A percentile compares a stretch with the other conserved stretches of the same genome.
These are phyloP conservation scores for Ephestia elutella DNA, from an alignment of 1,140 invertebrate species.

Conservation along the genomic window DNA sequence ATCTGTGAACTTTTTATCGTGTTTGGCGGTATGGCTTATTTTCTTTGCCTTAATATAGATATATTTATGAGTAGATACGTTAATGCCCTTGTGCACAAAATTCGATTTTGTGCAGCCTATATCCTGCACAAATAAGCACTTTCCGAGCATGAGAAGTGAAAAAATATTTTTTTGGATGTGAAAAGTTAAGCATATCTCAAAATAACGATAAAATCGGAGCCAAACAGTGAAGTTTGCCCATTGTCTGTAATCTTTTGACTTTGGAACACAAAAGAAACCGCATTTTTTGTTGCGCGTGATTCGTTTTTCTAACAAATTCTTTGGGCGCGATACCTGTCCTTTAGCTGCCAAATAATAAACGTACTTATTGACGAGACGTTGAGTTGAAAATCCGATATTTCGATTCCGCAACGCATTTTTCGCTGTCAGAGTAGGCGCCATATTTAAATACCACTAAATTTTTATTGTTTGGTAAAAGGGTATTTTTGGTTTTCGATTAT, in stretches of 20 bases:
- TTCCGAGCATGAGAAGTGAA: no score
- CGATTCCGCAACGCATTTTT: conserved; percentile 4
- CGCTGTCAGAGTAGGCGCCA: conserved; percentile 21
- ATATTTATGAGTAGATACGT: no score
- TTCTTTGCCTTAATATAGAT: no score
- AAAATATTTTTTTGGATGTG: conserved; percentile 14
- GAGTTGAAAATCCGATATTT: conserved; percentile 30
- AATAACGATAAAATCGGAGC: conserved; percentile 47
- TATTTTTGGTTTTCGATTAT: conserved; percentile 6
- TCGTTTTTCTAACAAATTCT: conserved; percentile 41
- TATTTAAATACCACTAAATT: conserved; percentile 17
- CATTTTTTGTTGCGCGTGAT: conserved; percentile 37
- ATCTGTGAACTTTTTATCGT: no score
- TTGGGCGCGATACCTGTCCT: conserved; percentile 34
- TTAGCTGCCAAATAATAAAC: conserved; percentile 27
- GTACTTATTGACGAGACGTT: conserved; percentile 22
- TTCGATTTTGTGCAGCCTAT: no score
- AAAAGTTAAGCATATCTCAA: conserved; percentile 31
- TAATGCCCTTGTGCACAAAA: no score
- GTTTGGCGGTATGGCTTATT: no score
- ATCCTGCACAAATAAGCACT: no score
- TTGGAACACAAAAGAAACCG: conserved; percentile 52
- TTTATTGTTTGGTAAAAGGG: conserved; percentile 19
- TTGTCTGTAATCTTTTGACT: conserved; percentile 49
- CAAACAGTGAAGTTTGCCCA: conserved; percentile 51